phyloP scores from a whole-genome alignment of 2,888 invertebrate species.

The Ectemnius continuus region DNA sequence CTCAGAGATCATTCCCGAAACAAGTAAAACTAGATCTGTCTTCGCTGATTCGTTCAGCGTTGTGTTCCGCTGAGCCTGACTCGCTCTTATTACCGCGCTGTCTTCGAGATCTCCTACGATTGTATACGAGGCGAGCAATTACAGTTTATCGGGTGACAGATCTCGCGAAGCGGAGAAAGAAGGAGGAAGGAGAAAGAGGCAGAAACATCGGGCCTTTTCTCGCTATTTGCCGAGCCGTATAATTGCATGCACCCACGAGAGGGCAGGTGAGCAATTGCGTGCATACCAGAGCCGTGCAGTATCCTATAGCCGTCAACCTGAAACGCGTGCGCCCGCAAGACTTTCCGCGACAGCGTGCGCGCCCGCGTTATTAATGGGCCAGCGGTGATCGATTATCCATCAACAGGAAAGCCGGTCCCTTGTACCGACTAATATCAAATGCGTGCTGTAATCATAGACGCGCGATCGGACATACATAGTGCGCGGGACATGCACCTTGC shows the following conservation, averaged over 20 bases:
- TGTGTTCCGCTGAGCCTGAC: too few relatives aligned
- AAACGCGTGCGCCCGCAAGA: slow-evolving; percentile 11
- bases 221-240: slow-evolving; percentile 29
- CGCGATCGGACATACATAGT: too few relatives aligned
- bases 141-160: slow-evolving; percentile 30
- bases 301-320: slow-evolving; percentile 10
- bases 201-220: slow-evolving; percentile 22
- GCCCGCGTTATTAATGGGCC: slow-evolving; percentile 33
- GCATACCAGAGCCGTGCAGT: slow-evolving; percentile 22
- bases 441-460: slow-evolving; percentile 3
- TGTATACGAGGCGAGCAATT: slow-evolving; percentile 18
- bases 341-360: slow-evolving; percentile 32
- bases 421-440: slow-evolving; percentile 42
- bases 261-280: slow-evolving; percentile 23
- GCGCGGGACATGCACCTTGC: too few relatives aligned
- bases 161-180: neutral
- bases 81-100: neutral
- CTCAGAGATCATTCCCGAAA: too few relatives aligned
- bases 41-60: too few relatives aligned
- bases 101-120: neutral
- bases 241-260: slow-evolving; percentile 27
- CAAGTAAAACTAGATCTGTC: too few relatives aligned
- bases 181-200: neutral
- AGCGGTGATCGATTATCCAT: slow-evolving; percentile 48
- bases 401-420: slow-evolving; percentile 27